Evolutionary conservation across 2,113 vertebrate species (phyloP), one percentile per base, ranked within the genome.

Genomic region (Oplegnathus fasciatus): DNA sequence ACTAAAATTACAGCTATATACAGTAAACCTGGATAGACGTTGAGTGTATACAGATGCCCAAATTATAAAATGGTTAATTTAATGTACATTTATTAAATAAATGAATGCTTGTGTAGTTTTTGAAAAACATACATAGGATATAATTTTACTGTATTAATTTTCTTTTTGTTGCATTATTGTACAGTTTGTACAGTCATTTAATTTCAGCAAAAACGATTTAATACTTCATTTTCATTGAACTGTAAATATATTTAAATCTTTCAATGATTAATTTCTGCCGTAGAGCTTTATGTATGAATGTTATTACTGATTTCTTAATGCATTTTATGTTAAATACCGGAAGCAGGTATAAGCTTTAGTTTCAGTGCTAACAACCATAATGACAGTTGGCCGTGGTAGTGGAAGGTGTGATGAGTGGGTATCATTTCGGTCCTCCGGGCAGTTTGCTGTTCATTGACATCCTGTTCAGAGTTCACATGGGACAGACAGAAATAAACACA

Each of bases 161-260:
- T 78, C 10, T 24, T 77, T 90, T 71, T 78, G 68, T 88, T 70
- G 20, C 65, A 62, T 93, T 78, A 66, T 82, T 89, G 86, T 94
- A 93, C 89, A 92, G 69, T 82, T 44, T 80, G 67, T 80, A 80
- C 58, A 80, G 78, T 69, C 62, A 40, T 85, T 5, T 78, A 40
- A 84, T 67, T 83, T 78, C 68, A 32, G 17, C 75, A 30, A 61
- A 62, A 77, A 48, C 55, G 42, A 75, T 50, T 78, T 57, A 74
- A 74, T 73, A 2, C 69, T 80, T 88, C 9, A 22, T 86, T 76
- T 61, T 71, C 57, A 71, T 79, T 64, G 67, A 71, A 62, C 24
- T 95, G 93, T 95, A 94, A 87, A 94, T 94, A 92, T 92, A 86
- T 90, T 86, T 91, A 87, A 91, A 82, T 37, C 20, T 55, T 70